Percentiles rank a stretch among this genome's conserved stretches.
phyloP scores from a whole-genome alignment of 1,140 invertebrate species.

The Trichoplusia ni region DNA sequence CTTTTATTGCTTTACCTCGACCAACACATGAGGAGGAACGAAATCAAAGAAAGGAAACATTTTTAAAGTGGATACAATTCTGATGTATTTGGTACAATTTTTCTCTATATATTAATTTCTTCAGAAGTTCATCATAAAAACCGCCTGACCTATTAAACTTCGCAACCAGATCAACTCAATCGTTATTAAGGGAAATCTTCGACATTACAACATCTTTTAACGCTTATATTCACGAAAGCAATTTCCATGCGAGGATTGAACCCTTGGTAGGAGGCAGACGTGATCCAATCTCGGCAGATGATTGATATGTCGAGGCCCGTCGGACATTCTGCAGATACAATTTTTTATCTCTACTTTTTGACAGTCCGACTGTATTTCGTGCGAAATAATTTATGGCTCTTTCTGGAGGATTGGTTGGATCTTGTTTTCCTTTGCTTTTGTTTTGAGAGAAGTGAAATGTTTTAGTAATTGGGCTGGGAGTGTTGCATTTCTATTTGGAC shows the following conservation, averaged over 20 bases:
- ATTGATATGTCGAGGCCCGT: constrained; percentile 51
- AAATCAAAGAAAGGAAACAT: not conserved
- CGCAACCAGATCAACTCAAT: too few species aligned
- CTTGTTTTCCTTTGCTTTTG: not conserved
- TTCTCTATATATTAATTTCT: too few species aligned
- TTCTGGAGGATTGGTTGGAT: not conserved
- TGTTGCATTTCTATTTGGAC: too few species aligned
- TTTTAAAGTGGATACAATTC: too few species aligned
- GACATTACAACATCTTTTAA: not conserved
- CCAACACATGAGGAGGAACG: not conserved
- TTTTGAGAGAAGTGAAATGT: not conserved
- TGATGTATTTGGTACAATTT: too few species aligned
- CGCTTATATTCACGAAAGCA: constrained; percentile 1
- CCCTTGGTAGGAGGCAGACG: constrained; percentile 23
- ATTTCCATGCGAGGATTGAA: constrained; percentile 13
- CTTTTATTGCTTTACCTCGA: not conserved
- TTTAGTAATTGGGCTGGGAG: not conserved
- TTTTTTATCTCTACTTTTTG: constrained; percentile 51
- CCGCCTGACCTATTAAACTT: not conserved
- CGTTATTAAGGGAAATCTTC: too few species aligned
- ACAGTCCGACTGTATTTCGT: constrained; percentile 29
- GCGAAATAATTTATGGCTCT: constrained; percentile 38
- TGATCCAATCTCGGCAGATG: constrained; percentile 54
- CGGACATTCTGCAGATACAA: constrained; percentile 46
- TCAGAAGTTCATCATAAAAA: too few species aligned